Conservation (phyloP, 1,140 invertebrate species). For the Antheraea pernyi region DNA sequence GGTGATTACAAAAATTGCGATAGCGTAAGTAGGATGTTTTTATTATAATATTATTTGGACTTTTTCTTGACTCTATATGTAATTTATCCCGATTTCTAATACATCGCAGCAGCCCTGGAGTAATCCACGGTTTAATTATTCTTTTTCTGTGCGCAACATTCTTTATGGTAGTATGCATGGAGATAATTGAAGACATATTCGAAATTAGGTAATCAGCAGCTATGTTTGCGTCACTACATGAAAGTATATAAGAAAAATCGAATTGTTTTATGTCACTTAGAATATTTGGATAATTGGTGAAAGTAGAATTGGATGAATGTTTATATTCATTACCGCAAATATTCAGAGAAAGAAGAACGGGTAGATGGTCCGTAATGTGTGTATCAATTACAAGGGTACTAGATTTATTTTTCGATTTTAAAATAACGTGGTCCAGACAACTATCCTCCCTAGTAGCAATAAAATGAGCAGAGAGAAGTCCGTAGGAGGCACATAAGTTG, state of each 20-base stretch:
- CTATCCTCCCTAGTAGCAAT: background rate
- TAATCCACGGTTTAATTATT: constrained; percentile 9
- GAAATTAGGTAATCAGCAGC: background rate
- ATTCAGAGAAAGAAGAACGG: background rate
- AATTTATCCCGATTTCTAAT: background rate
- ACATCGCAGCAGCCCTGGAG: background rate
- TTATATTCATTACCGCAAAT: background rate
- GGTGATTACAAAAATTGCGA: background rate
- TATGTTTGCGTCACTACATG: background rate
- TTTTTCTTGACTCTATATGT: background rate
- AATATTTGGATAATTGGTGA: background rate
- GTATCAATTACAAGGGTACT: background rate
- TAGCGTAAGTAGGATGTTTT: background rate
- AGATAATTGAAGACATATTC: background rate
- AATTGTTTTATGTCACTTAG: background rate
- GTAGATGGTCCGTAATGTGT: constrained; percentile 7
- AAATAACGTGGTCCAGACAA: constrained; percentile 1
- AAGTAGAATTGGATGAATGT: background rate
- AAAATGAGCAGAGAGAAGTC: background rate
- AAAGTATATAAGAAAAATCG: background rate
- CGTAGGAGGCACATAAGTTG: background rate
- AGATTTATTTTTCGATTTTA: background rate
- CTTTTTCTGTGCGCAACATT: background rate
- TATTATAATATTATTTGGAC: background rate
- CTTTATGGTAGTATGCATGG: background rate